Conservation (phyloP, 2,888 invertebrate genomes). For the Corbicula japonica region DNA sequence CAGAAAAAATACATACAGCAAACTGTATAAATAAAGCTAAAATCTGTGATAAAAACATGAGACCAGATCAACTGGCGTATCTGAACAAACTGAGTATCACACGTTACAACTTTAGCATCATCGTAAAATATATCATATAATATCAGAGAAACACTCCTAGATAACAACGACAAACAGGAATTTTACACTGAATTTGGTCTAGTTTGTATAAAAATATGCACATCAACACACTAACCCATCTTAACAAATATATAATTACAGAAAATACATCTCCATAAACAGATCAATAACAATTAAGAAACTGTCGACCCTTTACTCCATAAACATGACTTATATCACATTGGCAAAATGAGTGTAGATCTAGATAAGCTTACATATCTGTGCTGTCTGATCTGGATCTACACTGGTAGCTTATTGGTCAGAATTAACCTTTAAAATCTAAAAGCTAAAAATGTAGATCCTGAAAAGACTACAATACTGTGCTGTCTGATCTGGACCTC, state of each 20-base stretch:
- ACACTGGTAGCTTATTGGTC: too few species aligned
- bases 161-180: too few species aligned
- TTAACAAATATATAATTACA: slow-evolving; percentile 9
- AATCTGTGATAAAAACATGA: slow-evolving; percentile 43
- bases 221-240: slow-evolving; percentile 13
- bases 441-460: too few species aligned
- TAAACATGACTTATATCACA: too few species aligned
- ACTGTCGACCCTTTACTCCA: neutral
- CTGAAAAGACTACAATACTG: too few species aligned
- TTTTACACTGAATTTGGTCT: slow-evolving; percentile 39
- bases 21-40: neutral
- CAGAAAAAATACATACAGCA: neutral
- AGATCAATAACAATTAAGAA: neutral
- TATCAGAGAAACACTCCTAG: slow-evolving; percentile 14
- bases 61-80: slow-evolving; percentile 44
- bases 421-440: too few species aligned
- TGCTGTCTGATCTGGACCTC: too few species aligned
- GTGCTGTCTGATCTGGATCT: too few species aligned
- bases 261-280: neutral
- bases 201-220: slow-evolving; percentile 35
- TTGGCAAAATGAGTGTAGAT: too few species aligned
- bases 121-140: slow-evolving; percentile 37
- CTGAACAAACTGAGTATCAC: slow-evolving; percentile 40
- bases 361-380: too few species aligned
- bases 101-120: slow-evolving; percentile 30